Conservation (phyloP, 2,888 invertebrate species). For the Idaea dimidiata region DNA sequence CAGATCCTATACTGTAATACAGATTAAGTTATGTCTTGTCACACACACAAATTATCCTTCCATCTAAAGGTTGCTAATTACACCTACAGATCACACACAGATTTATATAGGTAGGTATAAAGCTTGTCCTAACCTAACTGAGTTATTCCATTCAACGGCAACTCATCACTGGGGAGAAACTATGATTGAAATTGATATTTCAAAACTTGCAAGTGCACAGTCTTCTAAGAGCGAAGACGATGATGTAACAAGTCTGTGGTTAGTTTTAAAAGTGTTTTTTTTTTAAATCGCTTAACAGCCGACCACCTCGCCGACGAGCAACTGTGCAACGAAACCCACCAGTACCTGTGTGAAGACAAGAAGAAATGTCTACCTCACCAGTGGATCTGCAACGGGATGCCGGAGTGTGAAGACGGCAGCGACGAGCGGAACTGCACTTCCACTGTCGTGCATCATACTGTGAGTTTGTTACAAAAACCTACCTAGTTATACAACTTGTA, state of each 20-base stretch:
- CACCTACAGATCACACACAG: no score
- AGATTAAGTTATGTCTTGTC: not conserved
- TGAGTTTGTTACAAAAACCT: slow-evolving; percentile 29
- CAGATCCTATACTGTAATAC: not conserved
- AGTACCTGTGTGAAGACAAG: slow-evolving; percentile 80
- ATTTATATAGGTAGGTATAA: no score
- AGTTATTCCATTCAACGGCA: no score
- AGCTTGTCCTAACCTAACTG: no score
- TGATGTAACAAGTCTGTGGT: no score
- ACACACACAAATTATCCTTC: not conserved
- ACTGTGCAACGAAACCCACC: slow-evolving; percentile 59
- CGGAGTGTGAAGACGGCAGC: slow-evolving; percentile 84
- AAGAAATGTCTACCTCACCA: slow-evolving; percentile 85
- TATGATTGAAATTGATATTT: no score
- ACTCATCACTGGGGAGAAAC: no score
- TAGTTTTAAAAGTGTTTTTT: no score
- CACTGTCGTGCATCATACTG: slow-evolving; percentile 31
- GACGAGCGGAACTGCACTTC: slow-evolving; percentile 78
- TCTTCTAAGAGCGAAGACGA: no score
- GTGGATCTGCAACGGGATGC: slow-evolving; percentile 87
- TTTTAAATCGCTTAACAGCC: slow-evolving; percentile 31
- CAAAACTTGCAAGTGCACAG: no score
- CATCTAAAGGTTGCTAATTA: no score
- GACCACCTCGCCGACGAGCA: slow-evolving; percentile 38
- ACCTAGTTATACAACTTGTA: no score